Evolutionary conservation across 2,113 vertebrate genomes (phyloP).

Genomic region (Periophthalmus modestus): DNA sequence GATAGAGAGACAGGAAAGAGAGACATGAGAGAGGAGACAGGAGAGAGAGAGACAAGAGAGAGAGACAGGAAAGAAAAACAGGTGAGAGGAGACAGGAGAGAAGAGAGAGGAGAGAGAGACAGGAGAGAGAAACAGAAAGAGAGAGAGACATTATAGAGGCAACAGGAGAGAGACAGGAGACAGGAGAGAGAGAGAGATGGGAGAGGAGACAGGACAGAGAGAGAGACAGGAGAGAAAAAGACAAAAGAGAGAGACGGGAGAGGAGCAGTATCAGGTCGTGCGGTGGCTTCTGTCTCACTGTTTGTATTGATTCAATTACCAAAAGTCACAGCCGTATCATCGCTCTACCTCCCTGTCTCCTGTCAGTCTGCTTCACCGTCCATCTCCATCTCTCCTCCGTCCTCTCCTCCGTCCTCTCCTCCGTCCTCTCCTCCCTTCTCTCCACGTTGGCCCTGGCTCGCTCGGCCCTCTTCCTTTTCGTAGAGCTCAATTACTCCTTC

Average conservation of each 20-base stretch:
- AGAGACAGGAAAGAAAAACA: too few species aligned
- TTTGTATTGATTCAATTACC: slow-evolving; percentile 55
- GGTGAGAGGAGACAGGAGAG: too few species aligned
- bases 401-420: slow-evolving; percentile 33
- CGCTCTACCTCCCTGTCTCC: slow-evolving; percentile 4
- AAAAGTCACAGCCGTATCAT: slow-evolving; percentile 44
- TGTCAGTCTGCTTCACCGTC: slow-evolving; percentile 49
- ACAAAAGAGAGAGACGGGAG: not conserved
- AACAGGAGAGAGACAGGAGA: too few species aligned
- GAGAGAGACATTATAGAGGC: too few species aligned
- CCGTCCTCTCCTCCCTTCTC: slow-evolving; percentile 75
- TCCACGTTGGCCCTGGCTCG: slow-evolving; percentile 79
- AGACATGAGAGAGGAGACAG: too few species aligned
- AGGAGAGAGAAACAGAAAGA: too few species aligned
- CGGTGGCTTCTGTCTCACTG: slow-evolving; percentile 37
- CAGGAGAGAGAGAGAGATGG: too few species aligned
- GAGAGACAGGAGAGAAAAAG: not conserved
- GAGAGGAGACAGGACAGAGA: too few species aligned
- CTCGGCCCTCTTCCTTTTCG: slow-evolving; percentile 74
- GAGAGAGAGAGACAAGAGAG: too few species aligned
- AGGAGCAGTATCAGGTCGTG: slow-evolving; percentile 7
- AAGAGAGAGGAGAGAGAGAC: too few species aligned
- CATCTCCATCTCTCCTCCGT: slow-evolving; percentile 38
- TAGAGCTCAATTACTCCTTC: slow-evolving; percentile 89
- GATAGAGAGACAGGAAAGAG: too few species aligned